phyloP scores from a whole-genome alignment of 2,888 invertebrate species.

The Arctia plantaginis region DNA sequence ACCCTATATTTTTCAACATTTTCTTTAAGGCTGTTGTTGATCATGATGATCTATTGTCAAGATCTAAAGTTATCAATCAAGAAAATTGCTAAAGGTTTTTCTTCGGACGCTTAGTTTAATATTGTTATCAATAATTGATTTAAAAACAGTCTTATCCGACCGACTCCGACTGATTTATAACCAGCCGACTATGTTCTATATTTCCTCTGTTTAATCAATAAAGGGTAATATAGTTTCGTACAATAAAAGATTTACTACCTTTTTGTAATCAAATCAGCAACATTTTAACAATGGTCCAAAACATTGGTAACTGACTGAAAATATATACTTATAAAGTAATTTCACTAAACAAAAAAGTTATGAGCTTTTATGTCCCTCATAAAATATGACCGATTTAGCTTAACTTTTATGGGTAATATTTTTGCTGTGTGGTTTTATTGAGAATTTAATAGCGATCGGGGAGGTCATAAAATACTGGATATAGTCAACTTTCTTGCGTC shows the following conservation, averaged over 20 bases:
- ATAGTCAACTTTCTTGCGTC: constrained; percentile 9
- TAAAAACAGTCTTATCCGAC: too few relatives aligned
- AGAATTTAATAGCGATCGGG: constrained; percentile 22
- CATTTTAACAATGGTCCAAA: not conserved
- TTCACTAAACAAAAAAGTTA: constrained; percentile 11
- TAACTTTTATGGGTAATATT: constrained; percentile 40
- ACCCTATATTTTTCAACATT: too few relatives aligned
- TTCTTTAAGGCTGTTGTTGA: too few relatives aligned
- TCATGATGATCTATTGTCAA: too few relatives aligned
- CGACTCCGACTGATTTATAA: too few relatives aligned
- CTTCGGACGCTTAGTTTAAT: too few relatives aligned
- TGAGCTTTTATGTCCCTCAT: constrained; percentile 10
- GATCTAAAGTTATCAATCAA: too few relatives aligned
- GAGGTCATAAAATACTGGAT: constrained; percentile 32
- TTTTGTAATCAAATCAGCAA: not conserved
- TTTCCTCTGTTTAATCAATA: not conserved
- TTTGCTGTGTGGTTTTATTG: constrained; percentile 43
- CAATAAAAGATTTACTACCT: not conserved
- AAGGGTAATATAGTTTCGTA: not conserved
- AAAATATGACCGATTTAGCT: constrained; percentile 18
- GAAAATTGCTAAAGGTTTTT: too few relatives aligned
- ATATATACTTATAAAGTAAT: not conserved
- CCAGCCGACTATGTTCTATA: not conserved
- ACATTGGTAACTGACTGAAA: not conserved
- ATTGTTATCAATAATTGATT: too few relatives aligned